Evolutionary conservation across 2,797 vertebrate species (phyloP).

Genomic region (Sebastolobus alascanus): DNA sequence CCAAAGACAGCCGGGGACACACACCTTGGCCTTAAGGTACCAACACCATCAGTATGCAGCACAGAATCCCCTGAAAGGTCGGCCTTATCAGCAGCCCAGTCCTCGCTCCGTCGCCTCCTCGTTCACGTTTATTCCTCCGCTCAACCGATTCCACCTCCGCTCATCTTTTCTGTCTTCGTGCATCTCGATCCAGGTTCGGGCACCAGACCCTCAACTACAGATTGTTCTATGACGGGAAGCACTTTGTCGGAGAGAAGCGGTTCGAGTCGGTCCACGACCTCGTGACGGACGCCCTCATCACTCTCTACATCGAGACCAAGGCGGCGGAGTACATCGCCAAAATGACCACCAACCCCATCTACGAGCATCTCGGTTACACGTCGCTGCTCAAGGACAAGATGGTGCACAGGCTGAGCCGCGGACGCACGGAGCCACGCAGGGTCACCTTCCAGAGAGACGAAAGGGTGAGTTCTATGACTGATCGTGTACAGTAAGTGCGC

Average conservation of each 20-base stretch:
- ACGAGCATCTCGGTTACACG: conserved; percentile 96
- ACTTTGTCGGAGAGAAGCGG: conserved; percentile 98
- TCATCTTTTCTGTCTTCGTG: neutral
- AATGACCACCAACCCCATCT: conserved; percentile 99
- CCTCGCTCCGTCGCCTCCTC: neutral
- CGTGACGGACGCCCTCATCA: conserved; percentile 98
- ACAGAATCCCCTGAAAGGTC: conserved; percentile 18
- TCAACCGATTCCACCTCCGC: neutral
- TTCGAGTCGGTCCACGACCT: conserved; percentile 98
- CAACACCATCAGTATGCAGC: conserved; percentile 26
- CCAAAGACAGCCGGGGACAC: conserved; percentile 95
- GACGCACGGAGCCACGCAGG: conserved; percentile 89
- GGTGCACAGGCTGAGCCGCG: conserved; percentile 89
- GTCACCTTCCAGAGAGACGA: conserved; percentile 91
- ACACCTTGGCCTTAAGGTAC: conserved; percentile 96
- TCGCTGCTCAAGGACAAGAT: conserved; percentile 95
- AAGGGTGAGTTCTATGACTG: conserved; percentile 86
- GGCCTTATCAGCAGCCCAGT: neutral
- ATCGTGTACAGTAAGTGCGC: neutral
- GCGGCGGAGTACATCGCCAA: conserved; percentile 98
- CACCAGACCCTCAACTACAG: conserved; percentile 98
- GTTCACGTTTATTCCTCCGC: conserved; percentile 62
- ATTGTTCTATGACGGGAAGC: conserved; percentile 97
- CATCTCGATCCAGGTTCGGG: conserved; percentile 88
- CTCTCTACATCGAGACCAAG: conserved; percentile 97